Conservation (phyloP, 2,113 vertebrate species). For the Tragulus kanchil region DNA sequence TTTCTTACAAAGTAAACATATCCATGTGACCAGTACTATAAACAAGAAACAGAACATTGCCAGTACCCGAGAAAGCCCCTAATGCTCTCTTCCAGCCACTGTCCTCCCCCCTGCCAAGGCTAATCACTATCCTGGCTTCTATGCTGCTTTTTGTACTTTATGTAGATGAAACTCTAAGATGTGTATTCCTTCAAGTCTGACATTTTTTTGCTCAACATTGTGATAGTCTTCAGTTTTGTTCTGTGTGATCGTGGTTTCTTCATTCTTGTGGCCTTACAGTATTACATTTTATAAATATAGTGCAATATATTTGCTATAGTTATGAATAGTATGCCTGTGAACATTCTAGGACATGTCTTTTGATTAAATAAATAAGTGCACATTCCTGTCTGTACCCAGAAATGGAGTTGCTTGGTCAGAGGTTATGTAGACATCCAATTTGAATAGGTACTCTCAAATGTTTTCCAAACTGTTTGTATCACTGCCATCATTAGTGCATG, state of each 20-base stretch:
- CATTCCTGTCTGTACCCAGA: not conserved
- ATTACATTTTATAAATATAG: slow-evolving; percentile 4
- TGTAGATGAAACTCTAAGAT: not conserved
- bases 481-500: not conserved
- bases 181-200: not conserved
- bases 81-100: not conserved
- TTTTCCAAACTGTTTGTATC: not conserved
- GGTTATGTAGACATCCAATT: not conserved
- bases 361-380: not conserved
- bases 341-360: not conserved
- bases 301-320: not conserved
- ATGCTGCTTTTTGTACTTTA: not conserved
- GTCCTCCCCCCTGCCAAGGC: too few relatives aligned
- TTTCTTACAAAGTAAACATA: slow-evolving; percentile 2
- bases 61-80: not conserved
- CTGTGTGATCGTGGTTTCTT: slow-evolving; percentile 30
- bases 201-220: not conserved
- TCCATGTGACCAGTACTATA: not conserved
- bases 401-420: slow-evolving; percentile 27
- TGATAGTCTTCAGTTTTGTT: not conserved
- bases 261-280: not conserved
- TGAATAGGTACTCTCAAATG: not conserved
- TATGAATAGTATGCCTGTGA: not conserved
- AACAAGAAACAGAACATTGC: slow-evolving; percentile 1
- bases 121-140: slow-evolving; percentile 3